phyloP scores from a whole-genome alignment of 2,797 vertebrate species.

The Rousettus madagascariensis region DNA sequence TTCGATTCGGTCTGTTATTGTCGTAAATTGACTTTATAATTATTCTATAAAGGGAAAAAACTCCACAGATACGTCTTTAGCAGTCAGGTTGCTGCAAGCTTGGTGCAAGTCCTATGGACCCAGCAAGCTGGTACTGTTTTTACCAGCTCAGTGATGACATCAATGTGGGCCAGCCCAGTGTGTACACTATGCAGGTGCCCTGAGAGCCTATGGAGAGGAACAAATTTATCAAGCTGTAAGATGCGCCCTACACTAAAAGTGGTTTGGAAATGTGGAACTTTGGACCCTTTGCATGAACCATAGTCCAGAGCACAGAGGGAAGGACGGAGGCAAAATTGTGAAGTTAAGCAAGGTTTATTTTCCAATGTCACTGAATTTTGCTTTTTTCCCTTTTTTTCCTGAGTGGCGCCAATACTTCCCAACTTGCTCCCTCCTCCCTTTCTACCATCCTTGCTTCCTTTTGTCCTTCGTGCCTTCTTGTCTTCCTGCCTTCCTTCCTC shows the following conservation, averaged over 20 bases:
- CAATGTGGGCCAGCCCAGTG: accelerated
- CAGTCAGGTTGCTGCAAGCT: neutral
- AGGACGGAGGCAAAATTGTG: neutral
- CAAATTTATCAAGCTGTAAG: accelerated
- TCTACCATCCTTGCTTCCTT: neutral
- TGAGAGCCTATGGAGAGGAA: neutral
- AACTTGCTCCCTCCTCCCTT: too few species aligned
- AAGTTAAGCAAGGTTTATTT: neutral
- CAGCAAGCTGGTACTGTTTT: neutral
- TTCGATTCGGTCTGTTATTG: slow-evolving; percentile 52
- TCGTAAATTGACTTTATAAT: slow-evolving; percentile 45
- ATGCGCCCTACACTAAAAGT: neutral
- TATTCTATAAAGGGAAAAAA: neutral
- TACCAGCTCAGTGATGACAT: neutral
- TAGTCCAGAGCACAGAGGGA: neutral
- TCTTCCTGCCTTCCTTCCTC: neutral
- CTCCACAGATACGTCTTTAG: neutral
- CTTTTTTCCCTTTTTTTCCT: neutral
- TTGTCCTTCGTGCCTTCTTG: too few species aligned
- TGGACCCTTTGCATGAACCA: neutral
- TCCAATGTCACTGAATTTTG: neutral
- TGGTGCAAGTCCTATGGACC: neutral
- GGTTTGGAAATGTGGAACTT: neutral
- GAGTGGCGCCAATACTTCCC: too few species aligned
- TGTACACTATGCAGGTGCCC: too few species aligned